phyloP scores from a whole-genome alignment of 53 echinoderm and acorn worm species.

The Henricia sp. region DNA sequence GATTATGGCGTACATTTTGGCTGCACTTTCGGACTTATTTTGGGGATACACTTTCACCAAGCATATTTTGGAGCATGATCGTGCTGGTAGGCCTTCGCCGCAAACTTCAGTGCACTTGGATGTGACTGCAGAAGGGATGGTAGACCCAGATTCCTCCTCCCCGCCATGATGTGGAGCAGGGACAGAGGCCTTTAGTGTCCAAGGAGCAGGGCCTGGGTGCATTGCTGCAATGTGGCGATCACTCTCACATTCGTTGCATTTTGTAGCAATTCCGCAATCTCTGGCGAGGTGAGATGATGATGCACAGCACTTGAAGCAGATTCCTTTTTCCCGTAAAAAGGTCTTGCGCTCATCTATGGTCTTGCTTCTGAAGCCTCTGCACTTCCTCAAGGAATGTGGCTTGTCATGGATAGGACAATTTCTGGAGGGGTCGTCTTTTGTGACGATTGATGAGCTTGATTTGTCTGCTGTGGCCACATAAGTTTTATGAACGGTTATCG shows the following conservation, averaged over 20 bases:
- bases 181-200: neutral
- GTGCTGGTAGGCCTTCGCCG: neutral
- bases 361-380: neutral
- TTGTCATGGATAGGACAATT: constrained; percentile 4
- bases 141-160: neutral
- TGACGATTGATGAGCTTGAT: neutral
- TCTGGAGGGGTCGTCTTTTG: neutral
- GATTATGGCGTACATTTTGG: constrained; percentile 37
- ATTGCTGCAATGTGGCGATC: constrained; percentile 5
- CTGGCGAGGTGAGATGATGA: constrained; percentile 14
- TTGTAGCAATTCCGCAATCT: neutral
- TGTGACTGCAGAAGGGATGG: neutral
- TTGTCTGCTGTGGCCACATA: neutral
- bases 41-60: no score
- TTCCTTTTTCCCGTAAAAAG: neutral
- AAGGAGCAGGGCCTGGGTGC: neutral
- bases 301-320: constrained; percentile 47
- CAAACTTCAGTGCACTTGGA: constrained; percentile 9
- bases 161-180: neutral
- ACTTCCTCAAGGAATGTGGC: constrained; percentile 6
- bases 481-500: neutral
- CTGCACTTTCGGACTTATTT: no score
- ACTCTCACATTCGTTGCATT: constrained; percentile 28
- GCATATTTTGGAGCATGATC: constrained; percentile 60
- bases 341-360: constrained; percentile 1